Conservation (phyloP, 2,797 vertebrate genomes). For the Acrossocheilus wenchowensis region DNA sequence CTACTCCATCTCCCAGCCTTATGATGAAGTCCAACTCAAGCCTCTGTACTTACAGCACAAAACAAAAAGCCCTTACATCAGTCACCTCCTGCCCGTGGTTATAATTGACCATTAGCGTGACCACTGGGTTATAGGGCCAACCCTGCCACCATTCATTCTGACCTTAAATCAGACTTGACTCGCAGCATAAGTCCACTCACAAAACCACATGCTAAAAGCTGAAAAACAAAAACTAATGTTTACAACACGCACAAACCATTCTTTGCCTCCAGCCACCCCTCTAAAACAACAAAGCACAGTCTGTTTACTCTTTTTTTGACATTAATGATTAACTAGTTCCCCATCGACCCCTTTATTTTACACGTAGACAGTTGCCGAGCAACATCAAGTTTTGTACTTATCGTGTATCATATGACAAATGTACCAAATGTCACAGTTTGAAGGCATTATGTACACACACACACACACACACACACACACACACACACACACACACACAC, state of each 20-base stretch:
- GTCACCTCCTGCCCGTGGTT: conserved; percentile 6
- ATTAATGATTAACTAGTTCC: conserved; percentile 38
- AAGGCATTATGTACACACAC: neutral
- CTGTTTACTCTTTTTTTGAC: conserved; percentile 22
- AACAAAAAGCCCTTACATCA: conserved; percentile 25
- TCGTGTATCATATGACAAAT: neutral
- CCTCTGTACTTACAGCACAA: neutral
- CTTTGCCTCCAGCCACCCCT: neutral
- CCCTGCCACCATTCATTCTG: conserved; percentile 17
- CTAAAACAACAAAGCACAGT: conserved; percentile 13
- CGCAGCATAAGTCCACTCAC: neutral
- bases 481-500: too few relatives aligned
- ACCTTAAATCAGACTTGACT: conserved; percentile 15
- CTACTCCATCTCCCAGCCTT: neutral
- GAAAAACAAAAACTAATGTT: neutral
- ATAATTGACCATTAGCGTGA: conserved; percentile 8
- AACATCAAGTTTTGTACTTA: conserved; percentile 6
- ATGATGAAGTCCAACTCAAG: conserved; percentile 1
- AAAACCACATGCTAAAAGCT: conserved; percentile 2
- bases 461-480: too few relatives aligned
- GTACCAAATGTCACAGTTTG: neutral
- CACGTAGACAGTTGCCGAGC: neutral
- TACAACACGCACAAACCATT: neutral
- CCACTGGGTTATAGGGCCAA: conserved; percentile 10
- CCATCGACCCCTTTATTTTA: neutral